A percentile compares a stretch with the other conserved stretches of the same genome.
Conservation (phyloP, 2,888 invertebrate genomes). For the Xylota sylvarum region DNA sequence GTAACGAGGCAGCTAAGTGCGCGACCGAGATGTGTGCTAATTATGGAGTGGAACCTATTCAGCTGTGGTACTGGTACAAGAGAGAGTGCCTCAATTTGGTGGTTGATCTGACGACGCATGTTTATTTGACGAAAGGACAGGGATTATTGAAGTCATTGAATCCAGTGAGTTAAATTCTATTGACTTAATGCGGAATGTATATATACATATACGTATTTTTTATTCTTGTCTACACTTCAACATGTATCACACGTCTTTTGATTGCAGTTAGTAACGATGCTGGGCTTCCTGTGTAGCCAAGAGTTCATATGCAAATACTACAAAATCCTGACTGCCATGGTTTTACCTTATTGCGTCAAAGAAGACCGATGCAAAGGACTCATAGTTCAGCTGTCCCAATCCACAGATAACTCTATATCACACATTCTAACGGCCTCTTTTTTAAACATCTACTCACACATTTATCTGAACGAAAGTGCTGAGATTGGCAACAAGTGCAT, state of each 20-base stretch:
- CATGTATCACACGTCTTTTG: too few relatives aligned
- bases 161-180: conserved; percentile 49
- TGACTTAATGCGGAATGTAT: too few relatives aligned
- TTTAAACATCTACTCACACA: conserved; percentile 89
- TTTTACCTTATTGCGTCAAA: conserved; percentile 87
- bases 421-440: conserved; percentile 89
- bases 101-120: conserved; percentile 80
- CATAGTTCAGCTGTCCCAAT: conserved; percentile 85
- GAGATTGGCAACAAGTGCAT: conserved; percentile 88
- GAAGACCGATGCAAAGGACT: conserved; percentile 85
- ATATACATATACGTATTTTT: too few relatives aligned
- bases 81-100: conserved; percentile 82
- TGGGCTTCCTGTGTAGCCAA: conserved; percentile 89
- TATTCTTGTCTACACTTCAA: too few relatives aligned
- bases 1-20: conserved; percentile 82
- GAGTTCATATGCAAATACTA: conserved; percentile 90
- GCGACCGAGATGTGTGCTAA: conserved; percentile 82
- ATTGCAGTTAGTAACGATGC: conserved; percentile 87
- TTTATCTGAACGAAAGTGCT: conserved; percentile 88
- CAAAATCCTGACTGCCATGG: conserved; percentile 89
- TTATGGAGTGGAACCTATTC: conserved; percentile 81
- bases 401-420: conserved; percentile 82
- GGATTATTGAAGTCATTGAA: conserved; percentile 78
- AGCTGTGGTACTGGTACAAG: conserved; percentile 84
- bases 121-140: conserved; percentile 81